phyloP scores from a whole-genome alignment of 2,113 vertebrate species.

The Ochotona princeps region DNA sequence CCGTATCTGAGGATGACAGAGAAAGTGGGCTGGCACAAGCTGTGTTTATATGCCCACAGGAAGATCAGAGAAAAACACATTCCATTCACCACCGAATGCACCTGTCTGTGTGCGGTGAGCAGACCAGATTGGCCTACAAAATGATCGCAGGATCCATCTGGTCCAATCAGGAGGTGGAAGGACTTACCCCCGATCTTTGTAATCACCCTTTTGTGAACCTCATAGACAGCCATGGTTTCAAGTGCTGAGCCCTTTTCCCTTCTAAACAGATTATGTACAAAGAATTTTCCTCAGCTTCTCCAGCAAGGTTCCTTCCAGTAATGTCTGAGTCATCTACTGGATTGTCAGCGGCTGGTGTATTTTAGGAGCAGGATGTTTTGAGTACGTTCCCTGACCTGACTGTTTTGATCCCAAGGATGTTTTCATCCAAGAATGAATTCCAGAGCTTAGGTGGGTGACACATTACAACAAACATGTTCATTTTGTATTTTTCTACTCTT shows the following conservation, averaged over 20 bases:
- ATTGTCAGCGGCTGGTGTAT: constrained; percentile 24
- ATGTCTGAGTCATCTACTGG: not conserved
- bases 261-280: not conserved
- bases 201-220: not conserved
- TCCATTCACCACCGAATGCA: not conserved
- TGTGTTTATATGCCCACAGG: not conserved
- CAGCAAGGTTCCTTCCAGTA: constrained; percentile 41
- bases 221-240: not conserved
- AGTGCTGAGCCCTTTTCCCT: not conserved
- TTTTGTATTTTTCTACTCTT: not conserved
- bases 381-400: constrained; percentile 30
- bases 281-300: constrained; percentile 51
- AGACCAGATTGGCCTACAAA: not conserved
- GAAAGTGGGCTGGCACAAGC: not conserved
- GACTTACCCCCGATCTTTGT: not conserved
- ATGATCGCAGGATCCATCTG: not conserved
- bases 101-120: not conserved
- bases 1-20: not conserved
- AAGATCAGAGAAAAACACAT: not conserved
- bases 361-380: constrained; percentile 49
- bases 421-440: constrained; percentile 36
- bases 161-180: not conserved
- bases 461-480: not conserved
- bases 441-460: constrained; percentile 44
- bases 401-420: constrained; percentile 29